phyloP scores from a whole-genome alignment of 1,140 invertebrate species.

The Rhagoletis pomonella region DNA sequence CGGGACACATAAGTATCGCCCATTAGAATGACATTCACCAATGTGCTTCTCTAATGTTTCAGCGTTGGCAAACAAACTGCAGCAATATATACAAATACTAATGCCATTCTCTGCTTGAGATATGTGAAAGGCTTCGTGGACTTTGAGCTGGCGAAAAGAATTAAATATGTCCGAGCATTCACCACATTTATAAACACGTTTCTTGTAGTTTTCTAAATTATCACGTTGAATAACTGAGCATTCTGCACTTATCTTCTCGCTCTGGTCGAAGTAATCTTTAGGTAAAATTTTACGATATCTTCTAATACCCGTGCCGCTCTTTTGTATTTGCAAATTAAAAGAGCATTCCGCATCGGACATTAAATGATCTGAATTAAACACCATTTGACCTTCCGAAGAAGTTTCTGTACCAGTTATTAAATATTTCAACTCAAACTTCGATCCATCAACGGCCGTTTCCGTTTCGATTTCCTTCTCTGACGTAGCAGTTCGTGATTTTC shows the following conservation, averaged over 20 bases:
- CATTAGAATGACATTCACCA: neutral
- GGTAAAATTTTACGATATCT: neutral
- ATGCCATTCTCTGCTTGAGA: neutral
- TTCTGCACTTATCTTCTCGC: too few relatives aligned
- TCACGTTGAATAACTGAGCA: neutral
- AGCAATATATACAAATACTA: conserved; percentile 48
- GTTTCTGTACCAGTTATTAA: too few relatives aligned
- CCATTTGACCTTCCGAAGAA: too few relatives aligned
- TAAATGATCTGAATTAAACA: neutral
- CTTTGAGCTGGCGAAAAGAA: conserved; percentile 43
- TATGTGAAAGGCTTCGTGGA: conserved; percentile 6
- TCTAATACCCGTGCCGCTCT: neutral
- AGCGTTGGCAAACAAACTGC: conserved; percentile 33
- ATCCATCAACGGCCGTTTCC: neutral
- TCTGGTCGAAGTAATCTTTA: neutral
- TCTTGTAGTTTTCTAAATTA: neutral
- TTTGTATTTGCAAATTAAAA: neutral
- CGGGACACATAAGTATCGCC: conserved; percentile 8
- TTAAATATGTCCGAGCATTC: conserved; percentile 47
- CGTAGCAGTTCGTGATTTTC: conserved; percentile 59
- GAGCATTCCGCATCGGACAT: neutral
- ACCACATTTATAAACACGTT: conserved; percentile 53
- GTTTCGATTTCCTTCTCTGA: conserved; percentile 62
- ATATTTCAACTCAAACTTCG: too few relatives aligned
- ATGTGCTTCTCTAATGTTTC: conserved; percentile 15